Evolutionary conservation across 1,140 invertebrate species (phyloP), one percentile per base, ranked within the genome.

Genomic region (Hestina assimilis): DNA sequence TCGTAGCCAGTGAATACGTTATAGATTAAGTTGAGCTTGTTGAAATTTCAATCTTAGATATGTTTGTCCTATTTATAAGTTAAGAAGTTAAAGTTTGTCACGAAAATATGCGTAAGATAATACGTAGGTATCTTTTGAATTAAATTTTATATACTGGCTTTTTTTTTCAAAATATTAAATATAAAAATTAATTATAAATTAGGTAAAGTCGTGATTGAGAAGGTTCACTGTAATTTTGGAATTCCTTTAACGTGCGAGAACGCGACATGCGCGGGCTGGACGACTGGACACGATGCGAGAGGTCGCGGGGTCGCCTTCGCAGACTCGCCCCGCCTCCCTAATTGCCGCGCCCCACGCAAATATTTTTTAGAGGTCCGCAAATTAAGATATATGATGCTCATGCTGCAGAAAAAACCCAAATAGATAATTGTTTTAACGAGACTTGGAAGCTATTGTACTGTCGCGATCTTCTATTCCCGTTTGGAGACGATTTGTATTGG

Each of bases 311-410:
- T 54, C 51, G 42, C 28, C 69, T 66, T 12, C 31, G 31, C 79
- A 75, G 77, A 74, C 75, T 54, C 60, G 72, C 65, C 60, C 75
- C 83, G 75, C 79, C 83, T 66, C 65, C 77, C 79, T 83, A 83
- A 86, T 86, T 86, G 80, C 78, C 67, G 73, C 79, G 75, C 75
- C 76, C 78, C 81, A 83, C 79, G 79, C 83, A 83, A 84, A 84
- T 87, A 80, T 79, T 82, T 84, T 87, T 87, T 84, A 82, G 78
- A 64, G 76, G 59, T 56, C 59, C 59, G 42, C 45, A 29, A 12
- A 5, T n/a, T 21, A 35, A 35, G 5, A 35, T 6, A 5, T n/a
- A n/a, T n/a, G n/a, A n/a, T n/a, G n/a, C n/a, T n/a, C n/a, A n/a
- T n/a, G n/a, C n/a, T n/a, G n/a, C n/a, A n/a, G n/a, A n/a, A n/a